These are phyloP conservation scores for Apostichopus californicus DNA, from an alignment of 35 echinoderm and acorn worm genomes.

Conservation along the genomic window DNA sequence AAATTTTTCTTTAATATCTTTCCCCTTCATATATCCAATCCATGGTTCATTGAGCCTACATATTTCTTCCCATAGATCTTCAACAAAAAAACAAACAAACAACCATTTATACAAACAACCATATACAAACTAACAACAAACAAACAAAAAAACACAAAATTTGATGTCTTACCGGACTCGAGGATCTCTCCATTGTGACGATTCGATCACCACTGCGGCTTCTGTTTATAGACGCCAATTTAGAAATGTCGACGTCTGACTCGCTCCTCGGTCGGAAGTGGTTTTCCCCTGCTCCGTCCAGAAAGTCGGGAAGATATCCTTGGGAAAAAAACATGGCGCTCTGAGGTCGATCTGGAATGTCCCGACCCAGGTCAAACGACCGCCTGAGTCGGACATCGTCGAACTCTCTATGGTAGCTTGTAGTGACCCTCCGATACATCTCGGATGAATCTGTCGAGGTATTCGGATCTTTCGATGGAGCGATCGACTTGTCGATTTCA, in stretches of 20 bases:
- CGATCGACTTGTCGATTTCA: neutral
- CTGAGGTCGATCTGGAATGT: conserved; percentile 30
- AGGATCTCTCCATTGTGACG: neutral
- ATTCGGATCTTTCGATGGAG: neutral
- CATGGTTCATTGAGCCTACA: no score
- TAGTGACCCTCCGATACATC: conserved; percentile 57
- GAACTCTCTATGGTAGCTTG: conserved; percentile 48
- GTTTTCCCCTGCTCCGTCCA: neutral
- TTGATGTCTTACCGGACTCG: conserved; percentile 43
- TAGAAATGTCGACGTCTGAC: conserved; percentile 49
- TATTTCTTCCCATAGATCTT: no score
- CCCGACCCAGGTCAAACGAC: conserved; percentile 48
- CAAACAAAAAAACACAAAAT: neutral
- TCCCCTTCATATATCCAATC: no score
- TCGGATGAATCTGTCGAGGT: neutral
- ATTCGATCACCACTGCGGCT: conserved; percentile 42
- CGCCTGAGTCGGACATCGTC: conserved; percentile 42
- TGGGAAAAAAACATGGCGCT: conserved; percentile 52
- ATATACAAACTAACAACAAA: neutral
- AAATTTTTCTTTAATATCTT: no score
- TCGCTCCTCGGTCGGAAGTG: conserved; percentile 38
- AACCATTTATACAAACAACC: no score
- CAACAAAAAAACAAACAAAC: neutral
- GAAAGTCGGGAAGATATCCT: conserved; percentile 35
- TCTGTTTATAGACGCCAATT: neutral